A percentile compares a stretch with the other conserved stretches of the same genome.
These are phyloP conservation scores for Bergia sp. DNA, from an alignment of 92 coral and sea anemone genomes.

Conservation along the genomic window DNA sequence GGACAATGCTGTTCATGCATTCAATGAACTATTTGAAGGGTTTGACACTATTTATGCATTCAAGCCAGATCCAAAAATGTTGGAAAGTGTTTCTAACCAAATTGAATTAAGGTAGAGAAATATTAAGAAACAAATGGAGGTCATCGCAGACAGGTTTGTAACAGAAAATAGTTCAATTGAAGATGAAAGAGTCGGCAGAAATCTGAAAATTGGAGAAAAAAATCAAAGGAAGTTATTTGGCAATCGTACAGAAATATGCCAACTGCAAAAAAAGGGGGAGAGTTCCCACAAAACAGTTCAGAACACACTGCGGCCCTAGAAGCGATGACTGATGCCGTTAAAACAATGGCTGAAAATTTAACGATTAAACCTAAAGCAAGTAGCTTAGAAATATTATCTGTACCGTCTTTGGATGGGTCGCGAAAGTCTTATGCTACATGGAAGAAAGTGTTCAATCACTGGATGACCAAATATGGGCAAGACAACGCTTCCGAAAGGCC, in stretches of 20 bases:
- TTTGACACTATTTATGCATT: constrained; percentile 42
- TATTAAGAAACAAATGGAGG: constrained; percentile 37
- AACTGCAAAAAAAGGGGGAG: constrained; percentile 42
- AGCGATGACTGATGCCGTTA: constrained; percentile 53
- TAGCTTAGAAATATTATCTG: constrained; percentile 59
- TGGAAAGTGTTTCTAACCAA: constrained; percentile 31
- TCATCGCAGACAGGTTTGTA: constrained; percentile 49
- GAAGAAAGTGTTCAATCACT: no score
- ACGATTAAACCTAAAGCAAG: constrained; percentile 37
- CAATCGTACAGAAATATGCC: constrained; percentile 40
- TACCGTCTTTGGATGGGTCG: constrained; percentile 70
- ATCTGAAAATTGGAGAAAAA: constrained; percentile 52
- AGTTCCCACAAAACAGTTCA: constrained; percentile 15
- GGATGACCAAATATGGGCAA: constrained; percentile 44
- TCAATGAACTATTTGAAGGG: constrained; percentile 58
- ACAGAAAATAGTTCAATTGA: constrained; percentile 34
- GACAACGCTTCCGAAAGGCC: constrained; percentile 62
- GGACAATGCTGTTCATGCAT: constrained; percentile 23
- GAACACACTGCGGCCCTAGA: constrained; percentile 46
- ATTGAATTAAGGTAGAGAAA: constrained; percentile 49
- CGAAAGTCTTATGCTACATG: constrained; percentile 33
- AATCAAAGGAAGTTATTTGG: constrained; percentile 11
- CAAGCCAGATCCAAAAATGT: constrained; percentile 31
- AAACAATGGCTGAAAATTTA: constrained; percentile 50
- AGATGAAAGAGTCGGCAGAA: constrained; percentile 29